A percentile compares a stretch with the other conserved stretches of the same genome.
Conservation (phyloP, 2,888 invertebrate species). For the Platycheirus rosarum region DNA sequence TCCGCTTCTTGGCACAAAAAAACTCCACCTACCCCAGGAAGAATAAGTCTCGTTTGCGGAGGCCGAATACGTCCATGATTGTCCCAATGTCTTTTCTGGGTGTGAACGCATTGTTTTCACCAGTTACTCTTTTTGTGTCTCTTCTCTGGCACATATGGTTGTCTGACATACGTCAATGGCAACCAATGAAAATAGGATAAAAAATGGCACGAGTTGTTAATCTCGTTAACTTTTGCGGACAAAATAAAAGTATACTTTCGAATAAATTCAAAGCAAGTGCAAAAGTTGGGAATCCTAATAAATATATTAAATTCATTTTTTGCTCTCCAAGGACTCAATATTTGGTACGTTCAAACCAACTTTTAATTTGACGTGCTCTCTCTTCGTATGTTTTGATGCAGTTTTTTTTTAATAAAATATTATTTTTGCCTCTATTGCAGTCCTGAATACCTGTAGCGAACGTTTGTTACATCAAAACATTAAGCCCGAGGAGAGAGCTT, state of each 20-base stretch:
- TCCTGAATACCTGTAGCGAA: too few relatives aligned
- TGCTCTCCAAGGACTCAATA: slow-evolving; percentile 25
- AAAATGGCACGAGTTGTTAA: slow-evolving; percentile 59
- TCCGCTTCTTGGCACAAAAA: too few relatives aligned
- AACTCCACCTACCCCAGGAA: too few relatives aligned
- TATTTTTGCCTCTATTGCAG: slow-evolving; percentile 64
- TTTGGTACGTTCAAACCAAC: slow-evolving; percentile 36
- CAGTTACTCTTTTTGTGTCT: too few relatives aligned
- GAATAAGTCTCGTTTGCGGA: too few relatives aligned
- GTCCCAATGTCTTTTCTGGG: too few relatives aligned
- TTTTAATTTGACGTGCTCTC: slow-evolving; percentile 48
- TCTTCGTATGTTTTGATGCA: slow-evolving; percentile 62
- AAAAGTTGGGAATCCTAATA: not conserved
- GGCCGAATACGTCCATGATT: too few relatives aligned
- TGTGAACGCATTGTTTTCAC: too few relatives aligned
- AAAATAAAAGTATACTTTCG: slow-evolving; percentile 48
- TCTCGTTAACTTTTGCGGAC: slow-evolving; percentile 55
- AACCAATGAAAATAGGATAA: not conserved
- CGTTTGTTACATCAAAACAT: slow-evolving; percentile 34
- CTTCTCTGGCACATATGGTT: too few relatives aligned
- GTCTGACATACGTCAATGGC: slow-evolving; percentile 13
- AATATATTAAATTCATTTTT: slow-evolving; percentile 28
- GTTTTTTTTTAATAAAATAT: slow-evolving; percentile 17
- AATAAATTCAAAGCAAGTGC: slow-evolving; percentile 48
- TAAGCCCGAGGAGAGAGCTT: slow-evolving; percentile 51